Base-by-base conservation (phyloP, 2,888 invertebrate genomes). In the Cacoxenus indagator region DNA sequence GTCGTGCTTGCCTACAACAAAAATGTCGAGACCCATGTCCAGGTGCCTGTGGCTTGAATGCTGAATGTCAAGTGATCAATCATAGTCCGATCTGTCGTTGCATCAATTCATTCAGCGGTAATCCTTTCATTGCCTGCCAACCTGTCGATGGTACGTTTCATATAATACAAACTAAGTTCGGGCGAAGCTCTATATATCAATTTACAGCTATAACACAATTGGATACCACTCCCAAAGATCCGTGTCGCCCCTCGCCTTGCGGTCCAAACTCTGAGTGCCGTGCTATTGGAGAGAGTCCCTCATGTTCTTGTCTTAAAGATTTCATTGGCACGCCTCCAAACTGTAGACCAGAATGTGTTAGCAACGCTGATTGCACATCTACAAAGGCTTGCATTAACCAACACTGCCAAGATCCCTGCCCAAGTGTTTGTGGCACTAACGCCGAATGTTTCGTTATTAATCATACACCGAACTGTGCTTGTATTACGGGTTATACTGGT, bases 31-130 rank as follows among this genome's bases (percentile, higher is more conserved):
- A 94, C 84, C 93, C 94, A 26, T 95, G 95, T 78, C 90, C 91
- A 9, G 94, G 94, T 62, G 91, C 93, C 43, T 94, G 96, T 82
- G 95, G 94, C 4, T 80, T 90, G 31, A 92, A 92, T 77, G 92
- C 95, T 92, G 91, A 92, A 78, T 95, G 95, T 80, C 90, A 90
- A 68, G 93, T 94, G 3, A 90, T 93, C 1, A 94, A 93, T 81
- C 94, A 94, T 78, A 92, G 92, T 31, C 93, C 94, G 1, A 92
- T 92, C 87, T 96, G 96, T 84, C 90, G 91, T 45, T 96, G 96
- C 85, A 87, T 90, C 62, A 71, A 69, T 8, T 82, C 83, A 6
- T 85, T 77, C 67, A 86, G 77, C 51, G 89, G 87, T 54, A 84
- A 88, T 76, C 86, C 88, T 8, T 89, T 92, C 82, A 83, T 88